Base-by-base conservation (phyloP, 2,797 vertebrate genomes). In the Lemur catta region DNA sequence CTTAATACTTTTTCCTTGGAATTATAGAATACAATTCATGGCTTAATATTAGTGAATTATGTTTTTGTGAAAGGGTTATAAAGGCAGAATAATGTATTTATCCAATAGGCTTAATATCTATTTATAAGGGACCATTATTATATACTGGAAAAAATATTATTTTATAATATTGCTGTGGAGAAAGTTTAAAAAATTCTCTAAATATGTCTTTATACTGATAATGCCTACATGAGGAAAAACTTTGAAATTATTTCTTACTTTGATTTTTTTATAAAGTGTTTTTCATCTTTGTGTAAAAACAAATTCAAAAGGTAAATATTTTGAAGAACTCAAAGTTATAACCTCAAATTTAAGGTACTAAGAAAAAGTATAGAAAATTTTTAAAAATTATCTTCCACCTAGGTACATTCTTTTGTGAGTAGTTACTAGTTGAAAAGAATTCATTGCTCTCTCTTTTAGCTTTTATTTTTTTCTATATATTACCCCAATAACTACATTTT, bases 51-150 rank as follows among this genome's bases (percentile, higher is more conserved):
- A 84, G 76, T 76, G 46, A 95, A 84, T 90, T 41, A 75, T 72
- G 26, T 82, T 90, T 92, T 57, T 86, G 14, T 57, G 57, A 89
- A 89, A 93, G 67, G 35, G 35, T 80, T 65, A 89, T 55, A 89
- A 95, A 67, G 82, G 41, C 33, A 89, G 48, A 86, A 84, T 87
- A 48, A 90, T 90, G 2, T 75, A 85, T 76, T 89, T 85, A 89
- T 52, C 55, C 48, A 89, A 75, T 55, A 92, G 24, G 7, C 46
- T 93, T 76, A 87, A 24, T 87, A 75, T 35, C 50, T 43, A 35
- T 69, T 95, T 97, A 80, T 59, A 80, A 94, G 76, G 35, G 8
- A 13, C 35, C 20, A 92, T 95, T 95, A 93, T 17, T n/a, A 75
- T 50, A 12, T 75, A 33, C 61, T 63, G 76, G 59, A 82, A 86